Percentiles rank a stretch among this genome's conserved stretches.
These are phyloP conservation scores for Anguilla anguilla DNA, from an alignment of 2,797 vertebrate species.

Conservation along the genomic window DNA sequence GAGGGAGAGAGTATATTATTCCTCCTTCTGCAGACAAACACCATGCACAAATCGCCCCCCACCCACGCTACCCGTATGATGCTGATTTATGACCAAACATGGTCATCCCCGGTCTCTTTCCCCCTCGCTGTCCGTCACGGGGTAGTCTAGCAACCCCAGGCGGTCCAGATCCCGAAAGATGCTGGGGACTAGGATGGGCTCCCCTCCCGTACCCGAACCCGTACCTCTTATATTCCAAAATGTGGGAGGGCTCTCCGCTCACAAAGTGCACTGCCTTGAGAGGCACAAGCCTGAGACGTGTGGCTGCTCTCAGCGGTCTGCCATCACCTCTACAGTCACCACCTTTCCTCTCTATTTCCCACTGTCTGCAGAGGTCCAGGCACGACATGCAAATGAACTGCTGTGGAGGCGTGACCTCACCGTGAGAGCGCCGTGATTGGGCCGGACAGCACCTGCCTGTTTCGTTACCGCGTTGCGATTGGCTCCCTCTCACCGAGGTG, in stretches of 20 bases:
- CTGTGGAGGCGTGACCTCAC: neutral
- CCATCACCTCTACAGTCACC: too few relatives aligned
- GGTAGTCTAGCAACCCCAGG: neutral
- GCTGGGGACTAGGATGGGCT: too few relatives aligned
- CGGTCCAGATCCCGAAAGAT: too few relatives aligned
- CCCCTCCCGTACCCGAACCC: too few relatives aligned
- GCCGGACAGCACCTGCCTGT: neutral
- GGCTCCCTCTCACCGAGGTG: neutral
- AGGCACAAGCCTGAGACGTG: too few relatives aligned
- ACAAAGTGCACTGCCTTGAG: too few relatives aligned
- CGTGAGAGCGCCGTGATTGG: neutral
- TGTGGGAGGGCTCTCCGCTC: too few relatives aligned
- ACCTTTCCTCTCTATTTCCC: too few relatives aligned
- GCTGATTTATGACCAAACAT: constrained; percentile 32
- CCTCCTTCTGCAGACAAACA: constrained; percentile 63
- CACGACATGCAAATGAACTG: too few relatives aligned
- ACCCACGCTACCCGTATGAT: constrained; percentile 15
- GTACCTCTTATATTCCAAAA: too few relatives aligned
- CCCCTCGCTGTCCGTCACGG: neutral
- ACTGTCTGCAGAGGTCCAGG: too few relatives aligned
- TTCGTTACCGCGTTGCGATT: neutral
- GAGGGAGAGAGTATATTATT: constrained; percentile 58
- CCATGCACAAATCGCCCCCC: constrained; percentile 47
- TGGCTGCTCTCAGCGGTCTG: too few relatives aligned
- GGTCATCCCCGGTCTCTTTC: neutral